These are phyloP conservation scores for Epinotia demarniana DNA, from an alignment of 2,888 invertebrate species.

Conservation along the genomic window DNA sequence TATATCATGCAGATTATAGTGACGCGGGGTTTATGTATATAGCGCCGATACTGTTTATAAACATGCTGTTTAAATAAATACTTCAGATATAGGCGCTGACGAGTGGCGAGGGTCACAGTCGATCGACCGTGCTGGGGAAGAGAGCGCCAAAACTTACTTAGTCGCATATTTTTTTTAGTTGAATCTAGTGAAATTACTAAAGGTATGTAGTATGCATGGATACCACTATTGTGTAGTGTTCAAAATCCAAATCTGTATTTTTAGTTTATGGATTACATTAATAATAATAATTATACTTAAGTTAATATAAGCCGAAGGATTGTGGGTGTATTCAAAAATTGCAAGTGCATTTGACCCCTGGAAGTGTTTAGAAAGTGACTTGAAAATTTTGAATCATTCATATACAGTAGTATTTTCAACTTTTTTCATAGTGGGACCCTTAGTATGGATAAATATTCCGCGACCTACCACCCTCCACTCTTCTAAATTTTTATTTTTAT, in stretches of 20 bases:
- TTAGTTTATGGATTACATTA: neutral
- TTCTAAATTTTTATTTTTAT: no score
- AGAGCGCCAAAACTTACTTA: slow-evolving; percentile 3
- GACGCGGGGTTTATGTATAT: neutral
- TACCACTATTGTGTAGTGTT: neutral
- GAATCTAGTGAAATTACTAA: neutral
- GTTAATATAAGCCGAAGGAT: no score
- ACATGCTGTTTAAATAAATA: slow-evolving; percentile 18
- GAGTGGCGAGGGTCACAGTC: slow-evolving; percentile 7
- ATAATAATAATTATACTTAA: no score
- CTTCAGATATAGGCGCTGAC: slow-evolving; percentile 13
- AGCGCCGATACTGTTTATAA: slow-evolving; percentile 17
- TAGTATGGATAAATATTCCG: no score
- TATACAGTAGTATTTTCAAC: no score
- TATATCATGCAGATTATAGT: slow-evolving; percentile 16
- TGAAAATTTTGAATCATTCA: no score
- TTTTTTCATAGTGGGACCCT: no score
- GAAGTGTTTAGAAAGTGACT: no score
- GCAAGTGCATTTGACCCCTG: no score
- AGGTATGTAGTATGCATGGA: neutral
- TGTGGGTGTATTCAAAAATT: no score
- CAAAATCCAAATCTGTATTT: no score
- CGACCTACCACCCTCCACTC: no score
- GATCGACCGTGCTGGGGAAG: neutral
- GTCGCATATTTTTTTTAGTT: neutral